Percentiles rank a stretch among this genome's conserved stretches.
phyloP scores from a whole-genome alignment of 2,797 vertebrate species.

The Sardinella longiceps region DNA sequence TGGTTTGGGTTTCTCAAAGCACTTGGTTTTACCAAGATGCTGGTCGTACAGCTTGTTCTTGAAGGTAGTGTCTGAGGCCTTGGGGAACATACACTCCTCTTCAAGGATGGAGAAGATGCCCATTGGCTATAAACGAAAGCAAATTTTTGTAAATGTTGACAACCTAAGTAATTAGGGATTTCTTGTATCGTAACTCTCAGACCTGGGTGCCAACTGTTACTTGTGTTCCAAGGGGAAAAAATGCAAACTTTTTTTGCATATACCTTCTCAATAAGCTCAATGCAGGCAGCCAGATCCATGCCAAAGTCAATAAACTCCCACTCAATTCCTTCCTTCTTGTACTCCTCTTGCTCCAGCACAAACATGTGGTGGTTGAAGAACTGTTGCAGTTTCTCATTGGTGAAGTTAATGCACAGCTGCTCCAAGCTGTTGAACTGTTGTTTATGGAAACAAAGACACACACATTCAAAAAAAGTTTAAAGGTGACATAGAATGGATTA shows the following conservation, averaged over 20 bases:
- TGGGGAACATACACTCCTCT: slow-evolving; percentile 76
- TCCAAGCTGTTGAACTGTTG: slow-evolving; percentile 62
- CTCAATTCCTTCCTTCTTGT: slow-evolving; percentile 56
- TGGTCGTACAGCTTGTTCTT: slow-evolving; percentile 86
- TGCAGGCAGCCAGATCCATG: slow-evolving; percentile 51
- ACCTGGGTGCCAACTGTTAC: no score
- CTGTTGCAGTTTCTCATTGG: slow-evolving; percentile 60
- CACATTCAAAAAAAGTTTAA: no score
- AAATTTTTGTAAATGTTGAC: no score
- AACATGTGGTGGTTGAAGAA: slow-evolving; percentile 67
- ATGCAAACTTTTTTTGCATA: background rate
- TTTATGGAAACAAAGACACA: no score
- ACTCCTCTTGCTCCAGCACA: slow-evolving; percentile 65
- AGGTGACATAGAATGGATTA: no score
- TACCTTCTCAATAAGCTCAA: slow-evolving; percentile 48
- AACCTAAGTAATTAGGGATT: no score
- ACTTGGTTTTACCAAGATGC: slow-evolving; percentile 80
- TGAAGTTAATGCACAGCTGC: slow-evolving; percentile 68
- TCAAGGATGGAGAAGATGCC: slow-evolving; percentile 81
- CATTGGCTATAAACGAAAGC: slow-evolving; percentile 57
- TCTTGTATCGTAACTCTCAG: no score
- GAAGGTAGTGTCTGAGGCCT: slow-evolving; percentile 72
- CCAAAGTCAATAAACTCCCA: slow-evolving; percentile 59
- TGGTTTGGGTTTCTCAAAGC: slow-evolving; percentile 81
- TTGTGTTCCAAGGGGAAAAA: no score